Percentiles rank a stretch among this genome's conserved stretches.
These are phyloP conservation scores for Tonatia bakeri DNA, from an alignment of 2,113 vertebrate species.

Conservation along the genomic window DNA sequence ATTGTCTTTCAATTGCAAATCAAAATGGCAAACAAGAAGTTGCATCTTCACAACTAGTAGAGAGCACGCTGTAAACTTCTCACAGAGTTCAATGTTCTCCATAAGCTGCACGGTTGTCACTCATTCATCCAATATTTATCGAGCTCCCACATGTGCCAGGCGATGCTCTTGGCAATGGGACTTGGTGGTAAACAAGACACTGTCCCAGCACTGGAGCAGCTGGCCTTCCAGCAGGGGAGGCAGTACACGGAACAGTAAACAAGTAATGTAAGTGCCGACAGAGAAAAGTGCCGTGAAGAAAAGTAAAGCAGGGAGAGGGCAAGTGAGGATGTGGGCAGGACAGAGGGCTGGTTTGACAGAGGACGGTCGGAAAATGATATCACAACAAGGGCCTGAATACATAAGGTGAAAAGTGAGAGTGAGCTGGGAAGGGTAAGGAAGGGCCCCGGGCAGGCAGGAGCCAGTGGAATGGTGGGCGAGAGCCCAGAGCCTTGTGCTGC, in stretches of 20 bases:
- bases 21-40: background rate
- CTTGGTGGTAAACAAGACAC: background rate
- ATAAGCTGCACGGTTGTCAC: background rate
- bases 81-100: background rate
- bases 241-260: background rate
- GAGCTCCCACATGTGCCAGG: background rate
- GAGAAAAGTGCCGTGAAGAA: background rate
- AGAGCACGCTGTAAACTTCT: background rate
- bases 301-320: no score
- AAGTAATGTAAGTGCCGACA: no score
- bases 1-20: background rate
- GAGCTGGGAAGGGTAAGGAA: background rate
- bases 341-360: background rate
- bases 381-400: background rate
- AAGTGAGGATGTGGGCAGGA: accelerated
- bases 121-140: background rate
- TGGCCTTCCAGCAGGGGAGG: background rate
- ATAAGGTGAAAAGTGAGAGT: background rate
- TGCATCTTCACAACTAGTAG: background rate
- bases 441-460: background rate
- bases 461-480: background rate
- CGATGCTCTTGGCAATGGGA: background rate
- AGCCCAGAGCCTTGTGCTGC: background rate
- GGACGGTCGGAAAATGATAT: background rate
- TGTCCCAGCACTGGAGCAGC: background rate